Base-by-base conservation (phyloP, 2,888 invertebrate genomes). In the Lochmaea crataegi region DNA sequence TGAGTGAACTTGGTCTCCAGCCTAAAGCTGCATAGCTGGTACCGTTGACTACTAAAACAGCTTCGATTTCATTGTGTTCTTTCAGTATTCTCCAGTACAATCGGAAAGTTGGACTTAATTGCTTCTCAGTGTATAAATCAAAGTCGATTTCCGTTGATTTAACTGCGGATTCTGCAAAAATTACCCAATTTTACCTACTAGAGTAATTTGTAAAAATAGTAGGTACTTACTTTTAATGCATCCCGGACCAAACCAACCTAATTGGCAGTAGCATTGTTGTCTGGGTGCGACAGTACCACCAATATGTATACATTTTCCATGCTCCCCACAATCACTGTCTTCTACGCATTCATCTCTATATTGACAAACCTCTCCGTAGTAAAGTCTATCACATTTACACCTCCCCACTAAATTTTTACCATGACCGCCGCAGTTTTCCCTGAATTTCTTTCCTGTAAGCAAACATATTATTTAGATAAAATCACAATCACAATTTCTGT, bases 11-110 rank as follows among this genome's bases (percentile, higher is more conserved):
- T 0, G 98, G 96, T 70, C 97, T 89, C 97, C 98, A 98, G n/a
- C 98, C 98, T 7, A 98, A 80, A 9, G 93, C 96, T 4, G 92
- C 93, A 88, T 96, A 98, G 14, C 96, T 94, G 0, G 94, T 94
- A 2, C 96, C 92, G 80, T 96, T 96, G n/a, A 94, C 96, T 64
- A 93, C 91, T 87, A 97, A 90, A 0, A 97, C 91, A 32, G 96
- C 89, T 86, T 98, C 98, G 38, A 98, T 88, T 87, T 98, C 97
- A n/a, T 91, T 90, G 45, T 92, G 91, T 74, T 95, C 94, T 82
- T 92, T 91, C 61, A 97, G 84, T 56, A 97, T 90, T 66, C 94
- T 90, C 96, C 97, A 97, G 87, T 94, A 96, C 74, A 98, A 88
- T 42, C 90, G 90, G 86, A 94, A 94, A 75, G 93, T 91, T 14